These are phyloP conservation scores for Ophonus ardosiacus DNA, from an alignment of 2,888 invertebrate genomes.

Conservation along the genomic window DNA sequence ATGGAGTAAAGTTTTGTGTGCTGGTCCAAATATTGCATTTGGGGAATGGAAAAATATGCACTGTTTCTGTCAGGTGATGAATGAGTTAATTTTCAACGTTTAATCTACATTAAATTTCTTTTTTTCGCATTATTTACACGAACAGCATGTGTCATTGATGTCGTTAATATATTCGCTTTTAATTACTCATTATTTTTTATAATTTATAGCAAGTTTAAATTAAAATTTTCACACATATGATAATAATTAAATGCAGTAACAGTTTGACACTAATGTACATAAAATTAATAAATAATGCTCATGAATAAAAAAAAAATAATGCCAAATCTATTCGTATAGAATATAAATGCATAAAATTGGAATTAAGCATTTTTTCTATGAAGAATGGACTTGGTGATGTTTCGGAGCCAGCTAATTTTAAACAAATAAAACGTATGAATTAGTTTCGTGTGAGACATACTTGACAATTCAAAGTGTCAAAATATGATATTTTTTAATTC, in stretches of 20 bases:
- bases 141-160: not conserved
- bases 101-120: slow-evolving; percentile 37
- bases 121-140: slow-evolving; percentile 13
- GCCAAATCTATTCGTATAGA: too few species aligned
- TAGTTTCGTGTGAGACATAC: too few species aligned
- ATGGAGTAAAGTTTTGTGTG: slow-evolving; percentile 53
- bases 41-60: slow-evolving; percentile 54
- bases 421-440: too few species aligned
- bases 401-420: too few species aligned
- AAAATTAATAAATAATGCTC: not conserved
- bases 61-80: slow-evolving; percentile 59
- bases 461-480: too few species aligned
- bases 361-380: too few species aligned
- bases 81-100: slow-evolving; percentile 59
- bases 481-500: too few species aligned
- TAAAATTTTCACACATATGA: not conserved
- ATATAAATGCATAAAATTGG: too few species aligned
- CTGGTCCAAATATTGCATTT: slow-evolving; percentile 50
- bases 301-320: too few species aligned
- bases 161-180: slow-evolving; percentile 14
- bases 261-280: not conserved
- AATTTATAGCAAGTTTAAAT: not conserved
- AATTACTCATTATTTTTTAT: slow-evolving; percentile 4
- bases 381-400: too few species aligned
- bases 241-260: not conserved